Evolutionary conservation across 2,113 vertebrate genomes (phyloP).

Genomic region (Columba janthina): DNA sequence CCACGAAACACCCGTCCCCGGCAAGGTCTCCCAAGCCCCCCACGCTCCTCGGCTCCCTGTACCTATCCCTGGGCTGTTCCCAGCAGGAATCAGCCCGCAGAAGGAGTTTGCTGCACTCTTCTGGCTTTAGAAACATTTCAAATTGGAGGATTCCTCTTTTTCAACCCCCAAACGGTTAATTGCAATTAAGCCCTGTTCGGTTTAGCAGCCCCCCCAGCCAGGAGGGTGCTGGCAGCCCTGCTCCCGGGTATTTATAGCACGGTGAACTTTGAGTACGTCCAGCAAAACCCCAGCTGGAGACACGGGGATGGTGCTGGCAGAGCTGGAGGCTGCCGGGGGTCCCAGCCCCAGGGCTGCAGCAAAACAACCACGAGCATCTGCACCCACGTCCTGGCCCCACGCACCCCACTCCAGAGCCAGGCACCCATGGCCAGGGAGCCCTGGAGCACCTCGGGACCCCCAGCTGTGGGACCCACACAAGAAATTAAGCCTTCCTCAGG

Average conservation of each 20-base stretch:
- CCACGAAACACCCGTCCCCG: not conserved
- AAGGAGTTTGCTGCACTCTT: slow-evolving; percentile 49
- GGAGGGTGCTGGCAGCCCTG: not conserved
- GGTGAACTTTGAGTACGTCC: slow-evolving; percentile 59
- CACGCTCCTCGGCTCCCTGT: accelerated
- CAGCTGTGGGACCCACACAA: accelerated
- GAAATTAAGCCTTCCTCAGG: accelerated
- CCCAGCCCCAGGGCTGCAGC: accelerated
- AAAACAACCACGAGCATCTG: accelerated
- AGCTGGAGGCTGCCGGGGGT: not conserved
- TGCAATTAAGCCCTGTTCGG: not conserved
- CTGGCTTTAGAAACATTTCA: not conserved
- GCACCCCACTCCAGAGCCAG: accelerated
- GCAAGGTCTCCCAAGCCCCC: accelerated
- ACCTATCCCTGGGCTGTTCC: not conserved
- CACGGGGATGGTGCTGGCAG: not conserved
- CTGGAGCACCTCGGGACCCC: not conserved
- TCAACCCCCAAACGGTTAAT: slow-evolving; percentile 23
- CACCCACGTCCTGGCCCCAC: accelerated
- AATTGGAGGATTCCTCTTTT: not conserved
- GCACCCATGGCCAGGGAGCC: not conserved
- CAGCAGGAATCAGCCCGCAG: not conserved
- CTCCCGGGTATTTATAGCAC: slow-evolving; percentile 54
- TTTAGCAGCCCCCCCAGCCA: not conserved
- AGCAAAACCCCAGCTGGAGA: not conserved